A percentile compares a stretch with the other conserved stretches of the same genome.
phyloP scores from a whole-genome alignment of 2,888 invertebrate genomes.

The Andrena trimmerana region DNA sequence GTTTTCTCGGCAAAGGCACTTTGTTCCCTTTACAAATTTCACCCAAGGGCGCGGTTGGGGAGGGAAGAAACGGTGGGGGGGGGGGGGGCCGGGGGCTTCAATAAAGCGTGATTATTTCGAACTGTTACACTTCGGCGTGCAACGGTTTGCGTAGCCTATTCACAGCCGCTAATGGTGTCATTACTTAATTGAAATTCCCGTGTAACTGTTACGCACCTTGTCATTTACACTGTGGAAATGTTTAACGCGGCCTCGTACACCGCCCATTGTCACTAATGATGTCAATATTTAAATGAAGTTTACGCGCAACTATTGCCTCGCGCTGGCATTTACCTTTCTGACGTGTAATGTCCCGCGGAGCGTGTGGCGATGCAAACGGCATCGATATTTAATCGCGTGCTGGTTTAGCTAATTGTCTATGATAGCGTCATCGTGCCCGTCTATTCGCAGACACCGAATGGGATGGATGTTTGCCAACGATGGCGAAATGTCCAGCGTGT shows the following conservation, averaged over 20 bases:
- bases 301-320: conserved; percentile 49
- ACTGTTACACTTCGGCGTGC: conserved; percentile 31
- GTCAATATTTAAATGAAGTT: conserved; percentile 61
- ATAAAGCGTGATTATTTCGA: conserved; percentile 30
- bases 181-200: conserved; percentile 46
- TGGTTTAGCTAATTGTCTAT: conserved; percentile 34
- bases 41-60: neutral
- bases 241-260: conserved; percentile 34
- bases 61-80: neutral
- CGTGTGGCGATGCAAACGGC: conserved; percentile 15
- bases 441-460: conserved; percentile 17
- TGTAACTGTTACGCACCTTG: conserved; percentile 39
- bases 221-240: conserved; percentile 48
- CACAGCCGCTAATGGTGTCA: conserved; percentile 27
- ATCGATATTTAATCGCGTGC: conserved; percentile 46
- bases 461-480: conserved; percentile 27
- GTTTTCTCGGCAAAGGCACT: conserved; percentile 45
- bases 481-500: conserved; percentile 21
- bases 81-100: conserved; percentile 14
- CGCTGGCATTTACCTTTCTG: conserved; percentile 49
- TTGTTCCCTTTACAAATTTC: conserved; percentile 50
- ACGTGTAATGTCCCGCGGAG: conserved; percentile 14
- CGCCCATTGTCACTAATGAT: conserved; percentile 52
- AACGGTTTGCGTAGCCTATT: neutral
- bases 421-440: neutral